Conservation (phyloP, 2,113 vertebrate species). For the Calidris pugnax region DNA sequence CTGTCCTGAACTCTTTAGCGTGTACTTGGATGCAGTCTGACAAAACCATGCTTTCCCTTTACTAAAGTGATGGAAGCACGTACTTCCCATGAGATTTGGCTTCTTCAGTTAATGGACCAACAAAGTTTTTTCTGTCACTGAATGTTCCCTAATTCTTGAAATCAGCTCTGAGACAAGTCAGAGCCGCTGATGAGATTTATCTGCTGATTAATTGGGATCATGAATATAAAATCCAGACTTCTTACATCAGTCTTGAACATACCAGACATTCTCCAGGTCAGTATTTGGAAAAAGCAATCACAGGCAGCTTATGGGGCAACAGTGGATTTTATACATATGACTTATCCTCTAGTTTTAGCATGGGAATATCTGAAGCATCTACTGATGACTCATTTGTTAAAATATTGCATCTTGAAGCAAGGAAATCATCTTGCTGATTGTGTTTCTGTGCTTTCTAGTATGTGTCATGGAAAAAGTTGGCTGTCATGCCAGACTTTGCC, state of each 20-base stretch:
- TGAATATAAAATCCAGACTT: slow-evolving; percentile 31
- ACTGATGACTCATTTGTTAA: slow-evolving; percentile 22
- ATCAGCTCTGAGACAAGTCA: background rate
- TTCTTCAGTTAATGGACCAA: background rate
- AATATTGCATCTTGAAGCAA: slow-evolving; percentile 14
- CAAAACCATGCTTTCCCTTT: background rate
- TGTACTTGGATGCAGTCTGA: background rate
- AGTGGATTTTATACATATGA: slow-evolving; percentile 22
- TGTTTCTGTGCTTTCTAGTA: slow-evolving; percentile 19
- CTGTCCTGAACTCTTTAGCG: background rate
- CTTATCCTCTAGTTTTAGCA: slow-evolving; percentile 3
- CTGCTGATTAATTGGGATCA: background rate
- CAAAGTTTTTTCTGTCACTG: background rate
- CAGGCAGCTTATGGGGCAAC: background rate
- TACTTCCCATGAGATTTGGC: background rate
- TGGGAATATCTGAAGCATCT: slow-evolving; percentile 19
- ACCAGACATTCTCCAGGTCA: slow-evolving; percentile 39
- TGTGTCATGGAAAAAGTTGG: slow-evolving; percentile 24
- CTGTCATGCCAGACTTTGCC: background rate
- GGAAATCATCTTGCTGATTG: background rate
- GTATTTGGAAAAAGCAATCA: background rate
- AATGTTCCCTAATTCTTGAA: background rate
- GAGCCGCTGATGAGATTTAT: background rate
- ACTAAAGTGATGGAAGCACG: background rate
- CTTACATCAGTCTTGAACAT: slow-evolving; percentile 15